These are phyloP conservation scores for Phaedon cochleariae DNA, from an alignment of 2,888 invertebrate genomes.

Conservation along the genomic window DNA sequence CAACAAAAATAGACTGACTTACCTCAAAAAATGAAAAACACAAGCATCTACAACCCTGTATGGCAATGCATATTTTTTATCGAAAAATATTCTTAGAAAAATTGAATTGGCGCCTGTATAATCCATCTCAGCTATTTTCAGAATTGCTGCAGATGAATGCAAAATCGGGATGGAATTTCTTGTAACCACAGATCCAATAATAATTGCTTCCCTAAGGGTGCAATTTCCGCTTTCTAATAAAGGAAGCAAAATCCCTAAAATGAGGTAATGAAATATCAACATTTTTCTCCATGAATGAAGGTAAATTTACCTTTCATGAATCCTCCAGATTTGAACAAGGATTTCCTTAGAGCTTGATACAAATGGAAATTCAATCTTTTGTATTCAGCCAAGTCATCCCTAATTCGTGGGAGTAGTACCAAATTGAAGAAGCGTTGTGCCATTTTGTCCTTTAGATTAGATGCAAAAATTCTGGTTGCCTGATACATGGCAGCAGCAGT, in stretches of 20 bases:
- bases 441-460: conserved; percentile 95
- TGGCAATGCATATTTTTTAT: conserved; percentile 97
- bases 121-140: conserved; percentile 97
- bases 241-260: conserved; percentile 68
- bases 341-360: conserved; percentile 91
- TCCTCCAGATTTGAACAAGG: conserved; percentile 95
- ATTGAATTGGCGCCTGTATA: conserved; percentile 96
- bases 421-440: conserved; percentile 94
- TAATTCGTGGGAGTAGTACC: conserved; percentile 88
- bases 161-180: conserved; percentile 93
- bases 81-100: conserved; percentile 90
- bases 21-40: conserved; percentile 91
- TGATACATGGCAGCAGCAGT: conserved; percentile 97
- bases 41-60: conserved; percentile 94
- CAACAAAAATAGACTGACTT: neutral
- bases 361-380: conserved; percentile 96
- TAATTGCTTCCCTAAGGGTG: conserved; percentile 93
- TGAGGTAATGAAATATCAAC: neutral
- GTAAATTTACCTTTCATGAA: conserved; percentile 85
- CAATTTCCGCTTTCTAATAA: conserved; percentile 89
- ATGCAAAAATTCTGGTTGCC: conserved; percentile 95
- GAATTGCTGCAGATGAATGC: conserved; percentile 93
- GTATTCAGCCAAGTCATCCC: conserved; percentile 96
- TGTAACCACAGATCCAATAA: conserved; percentile 90
- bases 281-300: neutral